These are phyloP conservation scores for Nothobranchius furzeri DNA, from an alignment of 2,113 vertebrate genomes.

Conservation along the genomic window DNA sequence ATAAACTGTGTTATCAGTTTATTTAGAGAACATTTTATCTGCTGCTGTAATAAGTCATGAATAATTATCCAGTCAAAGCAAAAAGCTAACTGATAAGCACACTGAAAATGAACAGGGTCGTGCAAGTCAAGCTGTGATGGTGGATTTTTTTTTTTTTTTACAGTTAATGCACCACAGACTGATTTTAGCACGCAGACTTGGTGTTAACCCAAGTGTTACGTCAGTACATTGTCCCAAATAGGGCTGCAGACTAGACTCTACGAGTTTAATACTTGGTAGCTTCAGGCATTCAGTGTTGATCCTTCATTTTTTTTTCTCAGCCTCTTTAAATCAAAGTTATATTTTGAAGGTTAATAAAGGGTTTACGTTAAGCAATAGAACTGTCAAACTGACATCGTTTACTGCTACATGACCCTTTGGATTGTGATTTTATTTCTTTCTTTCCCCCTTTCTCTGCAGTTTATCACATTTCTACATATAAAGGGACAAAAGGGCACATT, in stretches of 20 bases:
- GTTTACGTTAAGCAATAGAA: too few species aligned
- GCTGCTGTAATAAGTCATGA: constrained; percentile 37
- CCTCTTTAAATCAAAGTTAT: too few species aligned
- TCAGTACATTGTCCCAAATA: constrained; percentile 1
- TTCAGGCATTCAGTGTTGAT: too few species aligned
- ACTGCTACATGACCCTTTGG: too few species aligned
- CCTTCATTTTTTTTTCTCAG: too few species aligned
- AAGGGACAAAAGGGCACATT: too few species aligned
- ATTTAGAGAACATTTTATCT: constrained; percentile 24
- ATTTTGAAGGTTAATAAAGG: neutral
- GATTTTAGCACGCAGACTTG: constrained; percentile 3
- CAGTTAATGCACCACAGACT: constrained; percentile 1
- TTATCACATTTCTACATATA: too few species aligned
- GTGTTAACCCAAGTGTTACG: neutral
- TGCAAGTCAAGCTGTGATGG: constrained; percentile 34
- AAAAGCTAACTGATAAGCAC: constrained; percentile 24
- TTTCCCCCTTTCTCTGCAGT: too few species aligned
- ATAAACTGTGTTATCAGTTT: constrained; percentile 24
- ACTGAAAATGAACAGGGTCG: constrained; percentile 11
- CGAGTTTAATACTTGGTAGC: neutral
- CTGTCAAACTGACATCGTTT: too few species aligned
- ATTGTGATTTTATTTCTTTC: too few species aligned
- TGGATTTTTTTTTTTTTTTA: constrained; percentile 2
- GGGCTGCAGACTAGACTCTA: neutral
- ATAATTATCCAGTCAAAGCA: constrained; percentile 18